Base-by-base conservation (phyloP, 2,888 invertebrate species). In the Limenitis camilla region DNA sequence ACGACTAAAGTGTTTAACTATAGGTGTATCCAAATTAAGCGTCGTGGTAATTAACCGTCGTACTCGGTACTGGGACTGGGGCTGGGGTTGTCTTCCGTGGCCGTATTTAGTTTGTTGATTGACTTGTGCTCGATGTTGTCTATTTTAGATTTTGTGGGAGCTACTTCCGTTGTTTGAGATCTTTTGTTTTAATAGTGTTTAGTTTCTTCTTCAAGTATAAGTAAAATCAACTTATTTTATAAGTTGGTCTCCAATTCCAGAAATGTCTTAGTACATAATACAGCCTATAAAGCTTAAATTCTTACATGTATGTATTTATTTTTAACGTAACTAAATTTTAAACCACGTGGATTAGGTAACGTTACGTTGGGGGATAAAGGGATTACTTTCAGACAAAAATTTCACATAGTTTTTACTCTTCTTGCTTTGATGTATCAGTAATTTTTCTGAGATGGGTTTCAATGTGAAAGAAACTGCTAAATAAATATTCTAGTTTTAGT, bases 21-120 rank as follows among this genome's bases (percentile, higher is more conserved):
- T 39, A 51, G 54, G 48, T 45, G 53, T 46, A 48, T 48, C 49
- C 52, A 55, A 49, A 49, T 57, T 52, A 52, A 49, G 43, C 32
- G 47, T 55, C 54, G 7, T 27, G 9, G 42, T 52, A 52, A 55
- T 55, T 55, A 55, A 52, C 38, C 31, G 32, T 9, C 38, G 29
- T 35, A 29, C 35, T 36, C 19, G 19, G 19, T 19, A 19, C 19
- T 19, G 19, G 19, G 19, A 19, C 19, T 19, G 19, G 19, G 41
- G 32, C 29, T 43, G 44, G 44, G 50, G 40, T 40, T 40, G 50
- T 56, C 55, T 52, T 54, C 55, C 55, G 57, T 28, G 40, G 42
- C 10, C 42, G 43, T 36, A 52, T 55, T 33, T 52, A 49, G 44
- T 39, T 29, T 31, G 42, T 43, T 47, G 48, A 55, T 35, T 39